Percentiles rank a stretch among this genome's conserved stretches.
phyloP scores from a whole-genome alignment of 1,140 invertebrate genomes.

The Telenomus remus region DNA sequence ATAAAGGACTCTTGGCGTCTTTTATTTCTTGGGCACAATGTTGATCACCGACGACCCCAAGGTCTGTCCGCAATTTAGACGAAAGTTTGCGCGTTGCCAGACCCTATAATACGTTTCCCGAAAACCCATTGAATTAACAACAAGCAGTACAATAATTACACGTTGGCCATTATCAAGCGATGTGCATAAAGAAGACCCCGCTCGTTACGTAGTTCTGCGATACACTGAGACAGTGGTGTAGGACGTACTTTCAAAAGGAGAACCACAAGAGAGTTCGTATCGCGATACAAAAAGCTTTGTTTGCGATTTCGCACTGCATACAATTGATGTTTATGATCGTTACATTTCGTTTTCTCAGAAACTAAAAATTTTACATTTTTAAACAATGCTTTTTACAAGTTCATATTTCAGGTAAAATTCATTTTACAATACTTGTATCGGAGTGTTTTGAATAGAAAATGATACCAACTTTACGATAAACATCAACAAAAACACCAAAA shows the following conservation, averaged over 20 bases:
- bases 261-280: constrained; percentile 27
- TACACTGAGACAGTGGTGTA: not conserved
- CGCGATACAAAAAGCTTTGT: constrained; percentile 31
- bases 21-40: constrained; percentile 13
- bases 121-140: constrained; percentile 12
- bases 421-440: too few relatives aligned
- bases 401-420: too few relatives aligned
- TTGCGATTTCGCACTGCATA: constrained; percentile 40
- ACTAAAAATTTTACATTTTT: too few relatives aligned
- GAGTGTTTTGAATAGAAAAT: too few relatives aligned
- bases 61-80: constrained; percentile 11
- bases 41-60: not conserved
- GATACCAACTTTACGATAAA: too few relatives aligned
- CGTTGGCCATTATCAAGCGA: constrained; percentile 25
- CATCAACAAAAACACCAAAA: too few relatives aligned
- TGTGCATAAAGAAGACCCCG: constrained; percentile 8
- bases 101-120: constrained; percentile 7
- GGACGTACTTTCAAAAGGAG: constrained; percentile 1
- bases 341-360: constrained; percentile 45
- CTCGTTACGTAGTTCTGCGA: constrained; percentile 14
- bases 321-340: constrained; percentile 36
- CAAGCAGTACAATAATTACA: constrained; percentile 8
- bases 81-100: not conserved
- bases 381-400: too few relatives aligned
- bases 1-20: constrained; percentile 22